These are phyloP conservation scores for Nerophis lumbriciformis DNA, from an alignment of 2,113 vertebrate species.

Conservation along the genomic window DNA sequence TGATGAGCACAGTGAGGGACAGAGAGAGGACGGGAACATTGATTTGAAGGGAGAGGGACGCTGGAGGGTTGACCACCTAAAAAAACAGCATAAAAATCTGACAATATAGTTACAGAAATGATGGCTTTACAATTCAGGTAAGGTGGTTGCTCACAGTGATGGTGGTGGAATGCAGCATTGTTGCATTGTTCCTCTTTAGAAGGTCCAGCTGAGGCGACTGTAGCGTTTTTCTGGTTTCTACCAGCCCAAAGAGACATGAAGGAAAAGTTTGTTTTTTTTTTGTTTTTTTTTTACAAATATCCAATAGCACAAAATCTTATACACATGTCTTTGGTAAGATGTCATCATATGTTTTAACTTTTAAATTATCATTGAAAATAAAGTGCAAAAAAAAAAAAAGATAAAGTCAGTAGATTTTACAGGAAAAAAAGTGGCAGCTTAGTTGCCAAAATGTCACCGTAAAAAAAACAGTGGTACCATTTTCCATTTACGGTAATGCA, in stretches of 20 bases:
- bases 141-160: conserved; percentile 45
- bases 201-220: conserved; percentile 55
- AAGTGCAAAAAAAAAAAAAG: too few species aligned
- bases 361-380: too few species aligned
- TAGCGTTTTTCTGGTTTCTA: conserved; percentile 48
- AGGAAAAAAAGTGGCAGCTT: too few species aligned
- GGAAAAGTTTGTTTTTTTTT: background rate
- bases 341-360: too few species aligned
- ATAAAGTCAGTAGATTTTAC: too few species aligned
- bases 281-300: too few species aligned
- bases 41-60: conserved; percentile 64
- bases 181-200: conserved; percentile 56
- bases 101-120: background rate
- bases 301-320: too few species aligned
- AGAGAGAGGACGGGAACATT: conserved; percentile 68
- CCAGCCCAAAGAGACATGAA: background rate
- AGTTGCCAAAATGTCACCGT: too few species aligned
- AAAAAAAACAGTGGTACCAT: too few species aligned
- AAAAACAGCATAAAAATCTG: conserved; percentile 4
- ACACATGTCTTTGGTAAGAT: too few species aligned
- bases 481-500: too few species aligned
- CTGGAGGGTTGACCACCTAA: conserved; percentile 58
- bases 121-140: background rate
- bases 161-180: conserved; percentile 38
- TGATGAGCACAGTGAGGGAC: conserved; percentile 57